phyloP scores from a whole-genome alignment of 2,113 vertebrate genomes.

The Todiramphus chloris region DNA sequence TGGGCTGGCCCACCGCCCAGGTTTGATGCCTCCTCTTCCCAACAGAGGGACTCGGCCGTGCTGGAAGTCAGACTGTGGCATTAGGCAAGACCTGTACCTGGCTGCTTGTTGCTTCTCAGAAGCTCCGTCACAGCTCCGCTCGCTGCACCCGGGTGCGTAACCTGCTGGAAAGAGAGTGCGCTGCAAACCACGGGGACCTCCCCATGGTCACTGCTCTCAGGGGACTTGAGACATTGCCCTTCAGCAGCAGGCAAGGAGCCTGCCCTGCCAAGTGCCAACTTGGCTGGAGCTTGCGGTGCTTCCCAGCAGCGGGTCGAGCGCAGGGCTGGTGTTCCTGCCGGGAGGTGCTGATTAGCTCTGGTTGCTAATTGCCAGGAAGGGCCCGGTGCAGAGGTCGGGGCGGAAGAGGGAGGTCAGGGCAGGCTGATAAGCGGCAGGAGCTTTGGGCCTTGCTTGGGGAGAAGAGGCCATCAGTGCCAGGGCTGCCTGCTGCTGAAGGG shows the following conservation, averaged over 20 bases:
- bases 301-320: constrained; percentile 15
- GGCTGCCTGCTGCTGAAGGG: not conserved
- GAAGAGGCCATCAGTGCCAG: not conserved
- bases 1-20: not conserved
- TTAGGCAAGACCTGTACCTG: not conserved
- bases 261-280: not conserved
- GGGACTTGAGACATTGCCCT: not conserved
- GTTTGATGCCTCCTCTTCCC: not conserved
- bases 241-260: not conserved
- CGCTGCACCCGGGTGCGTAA: accelerated
- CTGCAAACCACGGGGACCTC: not conserved
- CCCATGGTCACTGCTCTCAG: accelerated
- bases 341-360: constrained; percentile 31
- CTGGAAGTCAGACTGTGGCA: not conserved
- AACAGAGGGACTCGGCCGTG: not conserved
- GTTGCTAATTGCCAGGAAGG: constrained; percentile 40
- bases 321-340: not conserved
- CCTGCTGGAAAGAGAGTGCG: accelerated
- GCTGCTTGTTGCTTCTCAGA: not conserved
- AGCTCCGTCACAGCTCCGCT: not conserved
- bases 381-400: not conserved
- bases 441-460: not conserved
- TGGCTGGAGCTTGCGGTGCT: not conserved
- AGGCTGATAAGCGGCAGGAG: not conserved
- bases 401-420: not conserved